Conservation (phyloP, 2,888 invertebrate genomes). For the Proisotoma minuta region DNA sequence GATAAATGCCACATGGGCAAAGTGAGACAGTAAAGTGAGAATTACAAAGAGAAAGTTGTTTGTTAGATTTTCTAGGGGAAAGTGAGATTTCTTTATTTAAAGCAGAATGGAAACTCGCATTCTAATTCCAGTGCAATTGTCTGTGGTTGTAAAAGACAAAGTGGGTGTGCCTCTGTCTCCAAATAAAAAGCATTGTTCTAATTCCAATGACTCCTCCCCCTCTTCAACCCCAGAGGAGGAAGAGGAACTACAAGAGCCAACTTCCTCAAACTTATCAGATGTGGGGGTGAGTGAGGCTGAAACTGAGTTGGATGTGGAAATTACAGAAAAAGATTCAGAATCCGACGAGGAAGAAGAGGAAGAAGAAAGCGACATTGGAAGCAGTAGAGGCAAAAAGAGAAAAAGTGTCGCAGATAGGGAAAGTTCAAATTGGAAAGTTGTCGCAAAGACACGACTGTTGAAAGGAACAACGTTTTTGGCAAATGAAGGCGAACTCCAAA, state of each 20-base stretch:
- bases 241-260: background rate
- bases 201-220: no score
- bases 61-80: no score
- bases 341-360: background rate
- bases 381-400: conserved; percentile 1
- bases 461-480: conserved; percentile 30
- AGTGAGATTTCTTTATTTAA: background rate
- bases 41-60: no score
- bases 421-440: background rate
- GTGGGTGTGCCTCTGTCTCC: background rate
- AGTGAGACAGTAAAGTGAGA: no score
- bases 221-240: no score
- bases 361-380: conserved; percentile 11
- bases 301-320: background rate
- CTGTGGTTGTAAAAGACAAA: conserved; percentile 7
- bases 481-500: conserved; percentile 36
- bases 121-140: conserved; percentile 28
- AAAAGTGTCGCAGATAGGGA: background rate
- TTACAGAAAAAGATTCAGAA: background rate
- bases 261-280: background rate
- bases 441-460: conserved; percentile 21
- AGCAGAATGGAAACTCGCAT: conserved; percentile 35
- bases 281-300: background rate
- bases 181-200: background rate
- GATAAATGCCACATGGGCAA: no score